Percentiles rank a stretch among this genome's conserved stretches.
Conservation (phyloP, 2,888 invertebrate genomes). For the Amphipyra berbera region DNA sequence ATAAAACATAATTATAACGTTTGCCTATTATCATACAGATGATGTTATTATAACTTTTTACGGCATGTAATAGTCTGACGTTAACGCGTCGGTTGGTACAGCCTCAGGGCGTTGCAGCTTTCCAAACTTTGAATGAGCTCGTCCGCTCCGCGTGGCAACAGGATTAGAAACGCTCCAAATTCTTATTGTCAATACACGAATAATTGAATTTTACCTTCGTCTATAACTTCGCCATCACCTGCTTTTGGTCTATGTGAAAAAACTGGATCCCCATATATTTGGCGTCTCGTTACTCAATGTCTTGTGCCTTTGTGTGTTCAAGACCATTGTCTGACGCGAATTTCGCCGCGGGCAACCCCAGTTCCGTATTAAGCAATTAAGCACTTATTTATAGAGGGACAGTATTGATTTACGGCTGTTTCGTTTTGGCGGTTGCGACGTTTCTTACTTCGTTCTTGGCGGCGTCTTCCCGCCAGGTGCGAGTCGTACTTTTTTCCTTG, state of each 20-base stretch:
- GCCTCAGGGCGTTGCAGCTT: constrained; percentile 57
- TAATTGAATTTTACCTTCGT: constrained; percentile 85
- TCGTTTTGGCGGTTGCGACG: constrained; percentile 69
- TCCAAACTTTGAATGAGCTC: constrained; percentile 53
- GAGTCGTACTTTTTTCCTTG: constrained; percentile 72
- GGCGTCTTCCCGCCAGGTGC: constrained; percentile 85
- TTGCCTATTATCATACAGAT: constrained; percentile 51
- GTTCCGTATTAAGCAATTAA: constrained; percentile 78
- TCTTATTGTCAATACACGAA: constrained; percentile 80
- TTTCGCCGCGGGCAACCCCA: constrained; percentile 66
- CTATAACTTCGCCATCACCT: constrained; percentile 83
- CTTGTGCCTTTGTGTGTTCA: constrained; percentile 76
- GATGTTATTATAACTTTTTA: constrained; percentile 54
- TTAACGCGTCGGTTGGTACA: constrained; percentile 39
- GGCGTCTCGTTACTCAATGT: constrained; percentile 87
- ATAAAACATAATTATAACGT: constrained; percentile 47
- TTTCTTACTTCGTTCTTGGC: constrained; percentile 56
- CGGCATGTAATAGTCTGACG: constrained; percentile 40
- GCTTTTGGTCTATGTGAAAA: constrained; percentile 75
- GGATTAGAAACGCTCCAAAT: constrained; percentile 77
- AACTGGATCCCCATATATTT: constrained; percentile 81
- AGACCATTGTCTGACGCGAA: constrained; percentile 75
- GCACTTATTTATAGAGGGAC: constrained; percentile 80
- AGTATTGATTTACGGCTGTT: constrained; percentile 78
- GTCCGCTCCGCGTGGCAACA: constrained; percentile 70